Base-by-base conservation (phyloP, 2,797 vertebrate genomes). In the Salarias fasciatus region DNA sequence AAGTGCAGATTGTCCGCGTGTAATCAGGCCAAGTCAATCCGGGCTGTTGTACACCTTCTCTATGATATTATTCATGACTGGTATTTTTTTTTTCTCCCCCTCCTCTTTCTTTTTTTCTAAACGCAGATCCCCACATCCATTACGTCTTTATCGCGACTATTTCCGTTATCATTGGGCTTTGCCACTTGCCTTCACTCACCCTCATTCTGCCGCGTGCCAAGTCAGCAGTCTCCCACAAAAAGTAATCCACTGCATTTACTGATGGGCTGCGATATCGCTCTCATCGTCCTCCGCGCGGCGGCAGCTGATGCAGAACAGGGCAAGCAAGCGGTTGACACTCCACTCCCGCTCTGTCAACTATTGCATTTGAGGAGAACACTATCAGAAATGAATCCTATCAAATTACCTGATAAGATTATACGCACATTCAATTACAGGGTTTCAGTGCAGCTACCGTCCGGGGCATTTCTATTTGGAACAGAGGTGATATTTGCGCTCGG, bases 71-170 rank as follows among this genome's bases (percentile, higher is more conserved):
- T 85, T 76, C 83, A 81, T 53, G 68, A 75, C 63, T 69, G 63
- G 70, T 63, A 83, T 85, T 72, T 63, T 40, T 56, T 28, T 18
- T 9, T 8, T 4, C 8, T 31, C n/a, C n/a, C n/a, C n/a, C n/a
- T n/a, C n/a, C n/a, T 31, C 31, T 31, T 4, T 31, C 72, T 69
- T 82, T 84, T 70, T 63, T 29, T n/a, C n/a, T 24, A 24, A 6
- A 42, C 35, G 63, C 62, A 24, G 41, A 89, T 77, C 69, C 69
- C 78, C 68, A 83, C 83, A 84, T 86, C 82, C 77, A 89, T 92
- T 91, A 87, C 79, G 79, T 88, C 88, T 91, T 90, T 91, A 91
- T 92, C 88, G 80, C 77, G 80, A 73, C 72, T 84, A 75, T 88
- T 89, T 87, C 79, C 75, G 86, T 87, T 91, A 90, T 92, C 86